phyloP scores from a whole-genome alignment of 2,113 vertebrate genomes.

The Panthera uncia region DNA sequence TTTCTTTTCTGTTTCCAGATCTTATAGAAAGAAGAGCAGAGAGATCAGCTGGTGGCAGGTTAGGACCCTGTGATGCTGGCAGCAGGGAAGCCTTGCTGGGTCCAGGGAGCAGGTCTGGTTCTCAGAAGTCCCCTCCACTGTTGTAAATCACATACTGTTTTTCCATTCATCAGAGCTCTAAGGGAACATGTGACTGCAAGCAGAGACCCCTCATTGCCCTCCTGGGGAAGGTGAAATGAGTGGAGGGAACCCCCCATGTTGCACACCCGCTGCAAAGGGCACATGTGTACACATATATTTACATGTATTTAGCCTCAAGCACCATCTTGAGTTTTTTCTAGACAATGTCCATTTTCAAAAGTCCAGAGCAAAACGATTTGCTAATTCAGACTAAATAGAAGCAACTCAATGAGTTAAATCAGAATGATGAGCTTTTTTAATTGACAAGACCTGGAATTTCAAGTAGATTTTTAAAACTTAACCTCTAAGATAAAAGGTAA shows the following conservation, averaged over 20 bases:
- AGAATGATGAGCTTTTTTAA: neutral
- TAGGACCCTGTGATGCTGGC: neutral
- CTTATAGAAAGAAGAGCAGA: neutral
- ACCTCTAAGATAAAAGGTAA: neutral
- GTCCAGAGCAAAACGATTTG: neutral
- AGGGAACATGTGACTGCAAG: neutral
- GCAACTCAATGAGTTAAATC: neutral
- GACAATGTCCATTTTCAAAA: neutral
- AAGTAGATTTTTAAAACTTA: neutral
- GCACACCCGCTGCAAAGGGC: neutral
- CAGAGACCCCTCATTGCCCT: too few species aligned
- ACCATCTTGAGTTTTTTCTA: neutral
- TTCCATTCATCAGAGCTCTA: rapidly evolving
- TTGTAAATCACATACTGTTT: neutral
- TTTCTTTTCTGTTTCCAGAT: neutral
- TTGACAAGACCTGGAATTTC: neutral
- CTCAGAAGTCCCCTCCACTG: neutral
- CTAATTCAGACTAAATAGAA: neutral
- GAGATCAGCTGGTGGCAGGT: neutral
- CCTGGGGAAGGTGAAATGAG: rapidly evolving
- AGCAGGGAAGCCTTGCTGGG: neutral
- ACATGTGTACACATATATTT: neutral
- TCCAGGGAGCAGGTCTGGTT: neutral
- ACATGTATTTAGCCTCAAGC: neutral
- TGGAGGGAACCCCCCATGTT: too few species aligned